Percentiles rank a stretch among this genome's conserved stretches.
These are phyloP conservation scores for Pachyrhynchus sulphureomaculatus DNA, from an alignment of 1,140 invertebrate genomes.

Conservation along the genomic window DNA sequence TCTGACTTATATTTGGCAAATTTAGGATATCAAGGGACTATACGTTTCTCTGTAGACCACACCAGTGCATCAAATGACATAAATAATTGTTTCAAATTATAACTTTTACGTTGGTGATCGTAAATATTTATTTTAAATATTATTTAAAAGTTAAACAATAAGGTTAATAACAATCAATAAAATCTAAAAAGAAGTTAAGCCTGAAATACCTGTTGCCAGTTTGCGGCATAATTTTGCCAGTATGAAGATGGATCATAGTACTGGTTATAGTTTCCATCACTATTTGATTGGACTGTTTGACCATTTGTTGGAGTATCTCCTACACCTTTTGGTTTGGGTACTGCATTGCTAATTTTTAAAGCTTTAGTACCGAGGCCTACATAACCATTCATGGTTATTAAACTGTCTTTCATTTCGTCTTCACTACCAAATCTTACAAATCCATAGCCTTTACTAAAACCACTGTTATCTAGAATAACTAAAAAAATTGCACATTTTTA, in stretches of 20 bases:
- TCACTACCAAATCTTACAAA: slow-evolving; percentile 94
- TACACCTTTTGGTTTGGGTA: slow-evolving; percentile 73
- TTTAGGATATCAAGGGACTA: neutral
- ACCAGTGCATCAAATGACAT: too few species aligned
- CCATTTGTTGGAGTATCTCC: slow-evolving; percentile 33
- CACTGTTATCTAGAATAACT: slow-evolving; percentile 86
- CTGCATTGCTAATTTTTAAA: slow-evolving; percentile 87
- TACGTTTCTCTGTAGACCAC: too few species aligned
- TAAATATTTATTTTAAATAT: too few species aligned
- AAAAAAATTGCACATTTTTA: slow-evolving; percentile 33
- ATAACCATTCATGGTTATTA: slow-evolving; percentile 86
- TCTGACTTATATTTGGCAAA: neutral
- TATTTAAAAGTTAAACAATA: too few species aligned
- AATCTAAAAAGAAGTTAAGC: too few species aligned
- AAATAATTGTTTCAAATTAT: too few species aligned
- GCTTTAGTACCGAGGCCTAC: slow-evolving; percentile 80
- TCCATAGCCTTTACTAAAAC: slow-evolving; percentile 95
- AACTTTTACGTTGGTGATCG: too few species aligned
- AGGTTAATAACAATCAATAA: too few species aligned
- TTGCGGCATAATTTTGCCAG: slow-evolving; percentile 70
- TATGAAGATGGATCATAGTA: slow-evolving; percentile 73
- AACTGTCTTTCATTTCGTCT: slow-evolving; percentile 89
- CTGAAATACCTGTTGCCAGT: slow-evolving; percentile 55
- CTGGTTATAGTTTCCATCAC: slow-evolving; percentile 58
- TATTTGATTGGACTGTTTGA: slow-evolving; percentile 39